Percentiles rank a stretch among this genome's conserved stretches.
These are phyloP conservation scores for Meriones psammophilus DNA, from an alignment of 2,797 vertebrate genomes.

Conservation along the genomic window DNA sequence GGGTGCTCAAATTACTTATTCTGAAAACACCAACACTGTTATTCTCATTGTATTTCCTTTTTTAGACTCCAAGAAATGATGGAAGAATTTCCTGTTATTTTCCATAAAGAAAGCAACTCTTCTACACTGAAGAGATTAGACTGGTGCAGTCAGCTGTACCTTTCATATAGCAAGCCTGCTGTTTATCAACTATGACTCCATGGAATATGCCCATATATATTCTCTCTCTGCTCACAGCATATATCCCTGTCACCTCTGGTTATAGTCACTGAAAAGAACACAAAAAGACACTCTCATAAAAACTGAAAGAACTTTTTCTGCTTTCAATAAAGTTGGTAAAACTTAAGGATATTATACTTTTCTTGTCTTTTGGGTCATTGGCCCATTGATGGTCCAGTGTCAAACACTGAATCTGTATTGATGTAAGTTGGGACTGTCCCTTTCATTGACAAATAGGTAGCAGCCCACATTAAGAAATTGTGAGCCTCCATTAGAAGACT, in stretches of 20 bases:
- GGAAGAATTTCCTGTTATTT: not conserved
- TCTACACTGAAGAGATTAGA: not conserved
- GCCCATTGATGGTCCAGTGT: not conserved
- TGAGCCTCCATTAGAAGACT: constrained; percentile 38
- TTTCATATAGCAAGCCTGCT: not conserved
- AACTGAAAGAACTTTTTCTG: constrained; percentile 25
- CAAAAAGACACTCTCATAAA: not conserved
- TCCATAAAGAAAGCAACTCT: constrained; percentile 5
- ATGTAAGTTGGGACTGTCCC: not conserved
- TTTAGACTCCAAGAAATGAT: not conserved
- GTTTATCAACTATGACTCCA: not conserved
- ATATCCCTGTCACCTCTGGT: not conserved
- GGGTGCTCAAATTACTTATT: not conserved
- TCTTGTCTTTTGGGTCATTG: not conserved
- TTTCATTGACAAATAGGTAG: constrained; percentile 48
- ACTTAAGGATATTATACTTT: not conserved
- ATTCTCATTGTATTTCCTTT: not conserved
- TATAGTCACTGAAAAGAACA: constrained; percentile 40
- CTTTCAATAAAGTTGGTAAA: not conserved
- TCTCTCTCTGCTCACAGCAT: not conserved
- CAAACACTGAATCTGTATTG: constrained; percentile 22
- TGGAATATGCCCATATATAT: not conserved
- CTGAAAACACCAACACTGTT: not conserved
- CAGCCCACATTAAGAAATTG: constrained; percentile 11
- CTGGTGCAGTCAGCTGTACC: not conserved